These are phyloP conservation scores for Mythimna albipuncta DNA, from an alignment of 2,888 invertebrate species.

Conservation along the genomic window DNA sequence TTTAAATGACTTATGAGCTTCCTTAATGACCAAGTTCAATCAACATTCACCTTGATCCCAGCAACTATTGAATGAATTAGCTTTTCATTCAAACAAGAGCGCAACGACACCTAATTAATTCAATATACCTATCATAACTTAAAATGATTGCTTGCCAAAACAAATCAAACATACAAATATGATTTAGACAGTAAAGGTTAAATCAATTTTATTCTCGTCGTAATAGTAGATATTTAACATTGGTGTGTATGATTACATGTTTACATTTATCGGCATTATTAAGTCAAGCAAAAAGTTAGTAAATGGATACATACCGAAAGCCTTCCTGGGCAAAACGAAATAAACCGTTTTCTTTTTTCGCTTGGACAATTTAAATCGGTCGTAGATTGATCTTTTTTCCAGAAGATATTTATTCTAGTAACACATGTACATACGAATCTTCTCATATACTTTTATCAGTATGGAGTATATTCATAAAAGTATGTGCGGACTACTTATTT, in stretches of 20 bases:
- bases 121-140: background rate
- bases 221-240: background rate
- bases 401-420: background rate
- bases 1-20: background rate
- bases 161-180: constrained; percentile 2
- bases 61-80: constrained; percentile 13
- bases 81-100: constrained; percentile 18
- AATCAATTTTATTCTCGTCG: background rate
- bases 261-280: background rate
- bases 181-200: background rate
- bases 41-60: constrained; percentile 26
- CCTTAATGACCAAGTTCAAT: constrained; percentile 14
- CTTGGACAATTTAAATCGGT: background rate
- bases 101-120: constrained; percentile 22
- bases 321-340: background rate
- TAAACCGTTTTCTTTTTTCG: background rate
- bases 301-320: too few relatives aligned
- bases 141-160: constrained; percentile 9
- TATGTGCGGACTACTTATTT: background rate
- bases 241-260: background rate
- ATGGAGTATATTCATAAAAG: too few relatives aligned
- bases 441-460: background rate
- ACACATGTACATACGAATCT: background rate
- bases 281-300: background rate
- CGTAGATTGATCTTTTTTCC: background rate